A percentile compares a stretch with the other conserved stretches of the same genome.
These are phyloP conservation scores for Leptocoma aspasia DNA, from an alignment of 2,113 vertebrate genomes.

Conservation along the genomic window DNA sequence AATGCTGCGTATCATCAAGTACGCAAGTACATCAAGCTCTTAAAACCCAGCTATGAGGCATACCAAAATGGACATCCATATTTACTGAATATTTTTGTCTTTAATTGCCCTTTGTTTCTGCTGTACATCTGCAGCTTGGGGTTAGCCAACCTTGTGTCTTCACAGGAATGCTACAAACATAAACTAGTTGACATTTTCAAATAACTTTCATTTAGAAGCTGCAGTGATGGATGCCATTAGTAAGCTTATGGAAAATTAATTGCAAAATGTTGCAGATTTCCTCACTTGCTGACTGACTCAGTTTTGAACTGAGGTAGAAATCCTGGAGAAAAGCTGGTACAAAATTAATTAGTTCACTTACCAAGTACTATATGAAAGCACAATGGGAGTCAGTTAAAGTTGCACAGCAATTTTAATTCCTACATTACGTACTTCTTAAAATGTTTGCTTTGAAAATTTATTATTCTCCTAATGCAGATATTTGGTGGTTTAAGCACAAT, in stretches of 20 bases:
- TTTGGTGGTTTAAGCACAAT: not conserved
- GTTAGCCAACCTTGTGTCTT: not conserved
- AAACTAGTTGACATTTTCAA: not conserved
- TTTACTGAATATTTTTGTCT: not conserved
- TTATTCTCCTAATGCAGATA: not conserved
- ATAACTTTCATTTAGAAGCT: not conserved
- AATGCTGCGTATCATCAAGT: not conserved
- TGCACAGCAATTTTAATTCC: not conserved
- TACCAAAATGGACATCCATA: not conserved
- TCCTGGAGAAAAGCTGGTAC: not conserved
- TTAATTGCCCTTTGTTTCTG: not conserved
- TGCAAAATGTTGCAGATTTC: not conserved
- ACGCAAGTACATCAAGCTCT: too few species aligned
- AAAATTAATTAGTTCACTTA: not conserved
- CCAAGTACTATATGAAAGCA: not conserved
- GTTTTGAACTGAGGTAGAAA: not conserved
- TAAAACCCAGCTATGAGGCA: not conserved
- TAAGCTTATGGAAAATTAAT: not conserved
- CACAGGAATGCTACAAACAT: not conserved
- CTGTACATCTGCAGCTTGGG: not conserved
- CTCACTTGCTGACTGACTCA: not conserved
- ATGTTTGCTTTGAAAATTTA: not conserved
- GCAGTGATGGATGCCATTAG: not conserved
- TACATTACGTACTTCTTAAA: not conserved
- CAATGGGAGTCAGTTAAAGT: not conserved